Conservation (phyloP, 2,797 vertebrate genomes). For the Mallotus villosus region DNA sequence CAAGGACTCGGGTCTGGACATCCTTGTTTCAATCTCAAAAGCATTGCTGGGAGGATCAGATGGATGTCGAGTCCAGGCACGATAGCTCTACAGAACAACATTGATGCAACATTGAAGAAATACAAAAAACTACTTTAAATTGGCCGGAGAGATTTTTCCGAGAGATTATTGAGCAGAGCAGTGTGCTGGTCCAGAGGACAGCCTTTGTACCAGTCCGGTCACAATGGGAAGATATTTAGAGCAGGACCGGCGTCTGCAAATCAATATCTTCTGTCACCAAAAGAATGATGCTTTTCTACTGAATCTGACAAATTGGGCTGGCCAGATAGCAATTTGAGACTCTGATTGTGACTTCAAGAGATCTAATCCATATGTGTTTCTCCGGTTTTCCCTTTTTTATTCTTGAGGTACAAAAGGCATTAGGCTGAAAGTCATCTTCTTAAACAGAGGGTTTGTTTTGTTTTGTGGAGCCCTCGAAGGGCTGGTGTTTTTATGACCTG, state of each 20-base stretch:
- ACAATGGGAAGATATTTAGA: constrained; percentile 60
- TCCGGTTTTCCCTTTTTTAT: constrained; percentile 4
- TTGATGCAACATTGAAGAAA: constrained; percentile 11
- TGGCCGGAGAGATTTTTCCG: constrained; percentile 29
- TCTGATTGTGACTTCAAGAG: constrained; percentile 48
- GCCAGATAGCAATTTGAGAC: constrained; percentile 54
- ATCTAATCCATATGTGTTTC: constrained; percentile 37
- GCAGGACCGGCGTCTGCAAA: constrained; percentile 50
- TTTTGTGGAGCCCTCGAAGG: constrained; percentile 22
- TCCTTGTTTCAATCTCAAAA: constrained; percentile 35
- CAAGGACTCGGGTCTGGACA: constrained; percentile 26
- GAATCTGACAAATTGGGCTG: constrained; percentile 59
- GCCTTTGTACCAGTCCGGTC: constrained; percentile 55
- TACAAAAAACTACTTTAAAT: constrained; percentile 44
- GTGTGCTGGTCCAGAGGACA: constrained; percentile 50
- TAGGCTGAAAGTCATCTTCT: constrained; percentile 14
- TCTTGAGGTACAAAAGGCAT: not conserved
- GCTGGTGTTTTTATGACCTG: not conserved
- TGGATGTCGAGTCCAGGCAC: not conserved
- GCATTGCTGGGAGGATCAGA: constrained; percentile 2
- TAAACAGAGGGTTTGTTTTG: constrained; percentile 27
- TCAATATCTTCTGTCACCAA: constrained; percentile 66
- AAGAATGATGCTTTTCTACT: constrained; percentile 61
- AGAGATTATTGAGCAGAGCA: constrained; percentile 45
- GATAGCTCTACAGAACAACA: constrained; percentile 36